Evolutionary conservation across 2,888 invertebrate genomes (phyloP).

Genomic region (Hydriomena furcata): DNA sequence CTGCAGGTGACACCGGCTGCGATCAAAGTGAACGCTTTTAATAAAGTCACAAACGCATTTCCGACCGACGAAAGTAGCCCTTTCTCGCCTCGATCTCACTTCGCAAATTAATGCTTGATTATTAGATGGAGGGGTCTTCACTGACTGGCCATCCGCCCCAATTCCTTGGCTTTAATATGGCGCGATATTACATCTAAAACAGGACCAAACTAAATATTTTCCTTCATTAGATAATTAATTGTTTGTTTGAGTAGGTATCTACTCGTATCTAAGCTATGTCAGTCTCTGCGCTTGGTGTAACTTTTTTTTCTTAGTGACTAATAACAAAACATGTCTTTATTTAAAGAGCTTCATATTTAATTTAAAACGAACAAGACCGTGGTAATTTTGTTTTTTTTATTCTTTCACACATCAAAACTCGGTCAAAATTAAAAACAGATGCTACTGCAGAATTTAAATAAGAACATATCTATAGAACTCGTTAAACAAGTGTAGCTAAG

Average conservation of each 20-base stretch:
- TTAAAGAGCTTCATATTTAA: too few relatives aligned
- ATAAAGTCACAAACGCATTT: conserved; percentile 62
- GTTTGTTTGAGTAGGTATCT: neutral
- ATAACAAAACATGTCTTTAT: neutral
- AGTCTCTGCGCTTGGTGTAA: too few relatives aligned
- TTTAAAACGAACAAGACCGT: too few relatives aligned
- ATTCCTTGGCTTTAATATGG: conserved; percentile 32
- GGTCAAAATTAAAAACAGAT: conserved; percentile 31
- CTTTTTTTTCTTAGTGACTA: neutral
- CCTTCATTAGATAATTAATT: too few relatives aligned
- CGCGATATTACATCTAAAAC: conserved; percentile 28
- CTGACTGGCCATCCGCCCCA: conserved; percentile 20
- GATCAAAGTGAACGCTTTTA: conserved; percentile 80
- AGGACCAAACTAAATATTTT: neutral
- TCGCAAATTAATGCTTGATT: conserved; percentile 23
- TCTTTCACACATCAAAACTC: neutral
- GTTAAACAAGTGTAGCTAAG: conserved; percentile 35
- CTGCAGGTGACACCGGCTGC: conserved; percentile 67
- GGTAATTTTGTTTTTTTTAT: too few relatives aligned
- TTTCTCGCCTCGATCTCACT: conserved; percentile 13
- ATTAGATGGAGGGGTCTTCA: conserved; percentile 22
- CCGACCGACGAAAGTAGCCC: conserved; percentile 26
- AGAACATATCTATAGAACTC: conserved; percentile 25
- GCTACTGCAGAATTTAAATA: conserved; percentile 25
- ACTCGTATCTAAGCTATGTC: too few relatives aligned